phyloP scores from a whole-genome alignment of 2,113 vertebrate species.

The Antechinus flavipes region DNA sequence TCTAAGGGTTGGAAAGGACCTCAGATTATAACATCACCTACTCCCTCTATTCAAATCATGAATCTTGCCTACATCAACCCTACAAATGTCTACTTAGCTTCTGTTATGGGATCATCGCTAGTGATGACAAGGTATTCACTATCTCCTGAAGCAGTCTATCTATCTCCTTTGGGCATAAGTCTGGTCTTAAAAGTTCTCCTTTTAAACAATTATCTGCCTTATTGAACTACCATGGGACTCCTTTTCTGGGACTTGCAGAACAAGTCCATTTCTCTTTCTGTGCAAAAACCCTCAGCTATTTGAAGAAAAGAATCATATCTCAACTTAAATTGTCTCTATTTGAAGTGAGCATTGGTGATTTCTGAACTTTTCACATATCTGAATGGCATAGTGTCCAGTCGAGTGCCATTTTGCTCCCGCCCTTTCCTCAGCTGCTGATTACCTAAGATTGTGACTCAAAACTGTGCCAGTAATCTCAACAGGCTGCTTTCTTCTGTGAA shows the following conservation, averaged over 20 bases:
- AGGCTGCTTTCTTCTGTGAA: fast-evolving
- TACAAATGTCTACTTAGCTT: background rate
- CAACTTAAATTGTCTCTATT: background rate
- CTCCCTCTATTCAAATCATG: background rate
- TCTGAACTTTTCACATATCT: background rate
- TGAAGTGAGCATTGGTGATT: background rate
- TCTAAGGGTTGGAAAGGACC: background rate
- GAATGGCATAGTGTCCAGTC: background rate
- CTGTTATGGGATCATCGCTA: background rate
- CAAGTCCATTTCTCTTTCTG: background rate
- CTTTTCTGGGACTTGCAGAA: background rate
- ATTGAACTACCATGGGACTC: background rate
- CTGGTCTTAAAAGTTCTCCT: background rate
- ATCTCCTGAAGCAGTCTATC: background rate
- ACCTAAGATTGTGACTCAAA: background rate
- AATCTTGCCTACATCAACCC: background rate
- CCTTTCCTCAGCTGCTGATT: background rate
- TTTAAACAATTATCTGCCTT: background rate
- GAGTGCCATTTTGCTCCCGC: background rate
- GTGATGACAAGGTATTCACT: background rate
- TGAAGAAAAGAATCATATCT: background rate
- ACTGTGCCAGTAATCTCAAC: background rate
- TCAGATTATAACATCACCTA: background rate
- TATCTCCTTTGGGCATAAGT: background rate
- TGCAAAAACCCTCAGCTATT: background rate